These are phyloP conservation scores for Entosphenus tridentatus DNA, from an alignment of 2,113 vertebrate species.

Conservation along the genomic window DNA sequence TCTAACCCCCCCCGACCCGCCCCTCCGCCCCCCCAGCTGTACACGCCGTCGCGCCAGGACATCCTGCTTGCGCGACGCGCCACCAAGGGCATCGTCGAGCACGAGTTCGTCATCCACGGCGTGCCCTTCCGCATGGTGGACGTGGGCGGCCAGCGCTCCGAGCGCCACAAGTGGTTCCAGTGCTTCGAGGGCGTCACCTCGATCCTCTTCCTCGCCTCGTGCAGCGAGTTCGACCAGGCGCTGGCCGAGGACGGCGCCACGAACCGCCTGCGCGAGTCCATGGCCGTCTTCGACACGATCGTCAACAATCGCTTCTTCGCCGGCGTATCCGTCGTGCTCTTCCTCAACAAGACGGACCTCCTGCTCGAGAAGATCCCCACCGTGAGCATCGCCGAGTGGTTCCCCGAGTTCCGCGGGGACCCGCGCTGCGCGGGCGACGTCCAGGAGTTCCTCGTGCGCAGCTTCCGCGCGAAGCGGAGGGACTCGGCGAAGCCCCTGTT, in stretches of 20 bases:
- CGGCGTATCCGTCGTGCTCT: slow-evolving; percentile 7
- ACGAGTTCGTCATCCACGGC: slow-evolving; percentile 6
- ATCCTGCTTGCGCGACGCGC: slow-evolving; percentile 3
- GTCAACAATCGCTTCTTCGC: slow-evolving; percentile 7
- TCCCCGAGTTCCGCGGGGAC: slow-evolving; percentile 4
- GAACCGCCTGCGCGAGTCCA: slow-evolving; percentile 4
- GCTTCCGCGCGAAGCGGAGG: slow-evolving; percentile 2
- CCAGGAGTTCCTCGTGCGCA: not conserved
- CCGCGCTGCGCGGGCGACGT: not conserved
- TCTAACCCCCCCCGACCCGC: no score
- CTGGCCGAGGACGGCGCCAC: slow-evolving; percentile 3
- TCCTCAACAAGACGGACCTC: slow-evolving; percentile 9
- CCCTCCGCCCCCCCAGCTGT: not conserved
- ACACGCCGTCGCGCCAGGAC: not conserved
- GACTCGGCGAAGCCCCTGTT: not conserved
- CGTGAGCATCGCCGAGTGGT: not conserved
- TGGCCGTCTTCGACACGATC: slow-evolving; percentile 7
- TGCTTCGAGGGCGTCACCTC: slow-evolving; percentile 8
- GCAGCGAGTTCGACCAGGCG: slow-evolving; percentile 8
- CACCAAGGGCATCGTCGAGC: slow-evolving; percentile 5
- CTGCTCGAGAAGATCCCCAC: slow-evolving; percentile 6
- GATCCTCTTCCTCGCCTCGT: slow-evolving; percentile 8
- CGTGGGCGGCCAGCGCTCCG: slow-evolving; percentile 6
- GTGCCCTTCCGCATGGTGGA: slow-evolving; percentile 7
- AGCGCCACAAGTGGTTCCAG: slow-evolving; percentile 8